A percentile compares a stretch with the other conserved stretches of the same genome.
Evolutionary conservation across 1,140 invertebrate species (phyloP).

Genomic region (Glomeris maerens): DNA sequence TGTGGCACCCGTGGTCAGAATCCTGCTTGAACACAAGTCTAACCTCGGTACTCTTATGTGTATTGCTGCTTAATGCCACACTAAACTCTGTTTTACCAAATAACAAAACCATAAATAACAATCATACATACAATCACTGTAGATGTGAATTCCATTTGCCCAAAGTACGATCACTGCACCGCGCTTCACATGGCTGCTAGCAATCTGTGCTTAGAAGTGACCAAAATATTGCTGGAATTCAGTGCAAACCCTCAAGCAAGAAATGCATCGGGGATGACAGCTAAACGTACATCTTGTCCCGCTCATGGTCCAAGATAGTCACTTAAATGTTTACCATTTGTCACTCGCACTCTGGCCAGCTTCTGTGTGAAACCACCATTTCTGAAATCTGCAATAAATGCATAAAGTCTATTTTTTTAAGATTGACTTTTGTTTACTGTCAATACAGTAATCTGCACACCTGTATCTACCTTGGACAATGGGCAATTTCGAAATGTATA

Average conservation of each 20-base stretch:
- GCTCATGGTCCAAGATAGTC: too few species aligned
- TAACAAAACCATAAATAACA: neutral
- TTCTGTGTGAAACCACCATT: too few species aligned
- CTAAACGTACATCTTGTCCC: constrained; percentile 4
- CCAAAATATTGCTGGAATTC: constrained; percentile 34
- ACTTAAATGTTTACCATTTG: too few species aligned
- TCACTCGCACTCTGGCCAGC: too few species aligned
- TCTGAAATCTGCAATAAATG: neutral
- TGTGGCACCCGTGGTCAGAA: constrained; percentile 35
- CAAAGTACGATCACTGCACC: constrained; percentile 39
- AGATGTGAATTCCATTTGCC: constrained; percentile 34
- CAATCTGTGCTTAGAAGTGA: constrained; percentile 37
- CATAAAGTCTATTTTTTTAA: constrained; percentile 5
- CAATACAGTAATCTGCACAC: too few species aligned
- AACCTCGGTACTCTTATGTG: neutral
- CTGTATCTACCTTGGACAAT: neutral
- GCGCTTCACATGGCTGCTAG: constrained; percentile 39
- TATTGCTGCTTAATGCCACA: constrained; percentile 16
- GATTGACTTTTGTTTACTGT: too few species aligned
- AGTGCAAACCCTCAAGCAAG: constrained; percentile 32
- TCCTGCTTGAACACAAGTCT: constrained; percentile 26
- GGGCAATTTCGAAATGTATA: too few species aligned
- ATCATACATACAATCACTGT: neutral
- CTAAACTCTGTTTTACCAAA: neutral
- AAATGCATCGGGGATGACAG: constrained; percentile 32